Evolutionary conservation across 2,888 invertebrate species (phyloP), one percentile per base, ranked within the genome.

Genomic region (Minunthozetes semirufus): DNA sequence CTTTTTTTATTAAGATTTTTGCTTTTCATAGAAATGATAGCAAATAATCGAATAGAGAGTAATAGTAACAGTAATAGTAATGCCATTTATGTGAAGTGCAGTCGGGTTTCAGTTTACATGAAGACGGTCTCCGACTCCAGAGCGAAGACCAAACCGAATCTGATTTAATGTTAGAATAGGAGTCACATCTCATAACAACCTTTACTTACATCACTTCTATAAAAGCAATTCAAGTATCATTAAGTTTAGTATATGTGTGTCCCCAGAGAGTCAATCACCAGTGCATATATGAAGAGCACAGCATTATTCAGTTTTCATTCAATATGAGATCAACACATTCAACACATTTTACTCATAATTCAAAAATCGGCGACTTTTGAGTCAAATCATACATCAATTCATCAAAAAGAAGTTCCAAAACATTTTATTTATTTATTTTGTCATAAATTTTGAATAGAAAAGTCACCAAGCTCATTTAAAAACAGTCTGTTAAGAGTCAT

Each of bases 151-250:
- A 17, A 53, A 19, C 19, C n/a, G 13, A 48, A 48, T 33, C 33
- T 33, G 33, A 33, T 33, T 33, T 8, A 19, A 38, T 38, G 29
- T 29, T n/a, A 9, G 63, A 63, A 63, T 63, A 27, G 63, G 33
- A 63, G 63, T 63, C 63, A 63, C 63, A 63, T 63, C 63, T 27
- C 27, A 63, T 33, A 63, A 63, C 63, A 63, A 33, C 63, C 33
- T 63, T 63, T 63, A 63, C 63, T 63, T 63, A 61, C 63, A 63
- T 63, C 63, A 63, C 25, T 63, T 63, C 27, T 17, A 3, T 29
- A 33, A 63, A 63, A 63, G 63, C 63, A 63, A 63, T 63, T 63
- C 63, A 63, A 63, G 27, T 63, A 33, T 63, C 63, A 63, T 63
- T 63, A 63, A 13, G 25, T 8, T 25, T 56, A 56, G 11, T 56